Base-by-base conservation (phyloP, 2,797 vertebrate species). In the Neosilurus mollespiculum region DNA sequence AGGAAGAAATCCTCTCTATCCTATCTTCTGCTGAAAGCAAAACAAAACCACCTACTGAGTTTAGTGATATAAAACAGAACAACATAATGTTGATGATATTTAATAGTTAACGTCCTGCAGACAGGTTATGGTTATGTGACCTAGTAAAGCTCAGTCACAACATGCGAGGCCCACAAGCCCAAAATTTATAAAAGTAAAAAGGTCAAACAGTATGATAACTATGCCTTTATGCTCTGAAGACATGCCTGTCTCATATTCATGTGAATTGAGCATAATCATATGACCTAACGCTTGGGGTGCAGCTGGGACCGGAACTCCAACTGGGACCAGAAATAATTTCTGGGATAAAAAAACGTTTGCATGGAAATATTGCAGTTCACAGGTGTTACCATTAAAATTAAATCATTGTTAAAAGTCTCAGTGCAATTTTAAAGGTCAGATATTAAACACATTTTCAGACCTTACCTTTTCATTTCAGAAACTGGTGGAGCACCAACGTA, bases 251-350 rank as follows among this genome's bases (percentile, higher is more conserved):
- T 51, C 34, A 10, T 43, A 20, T 69, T 11, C 18, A 69, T 43
- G 3, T 69, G 22, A 71, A 71, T 51, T 71, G 69, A 51, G 12
- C 14, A 53, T 51, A 51, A 71, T 70, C 67, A 70, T 70, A 70
- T 15, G 2, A 53, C 51, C 49, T 15, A 71, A 4, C 10, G 37
- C 49, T 69, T 53, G 6, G n/a, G 12, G 12, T 72, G 24, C 49
- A 3, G 49, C n/a, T 14, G 4, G 43, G 43, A 43, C 8, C 30
- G 30, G 43, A n/a, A 49, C 67, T 49, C 67, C 4, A 7, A 37
- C 10, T 43, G 37, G 2, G 12, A 24, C n/a, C 22, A 71, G 43
- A 73, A 53, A 24, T 18, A 0, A 72, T 24, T 54, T 16, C 34
- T 43, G 10, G 4, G 9, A 49, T 49, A 37, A 16, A 1, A 1